Percentiles rank a stretch among this genome's conserved stretches.
Conservation (phyloP, 2,888 invertebrate genomes). For the Clanis bilineata region DNA sequence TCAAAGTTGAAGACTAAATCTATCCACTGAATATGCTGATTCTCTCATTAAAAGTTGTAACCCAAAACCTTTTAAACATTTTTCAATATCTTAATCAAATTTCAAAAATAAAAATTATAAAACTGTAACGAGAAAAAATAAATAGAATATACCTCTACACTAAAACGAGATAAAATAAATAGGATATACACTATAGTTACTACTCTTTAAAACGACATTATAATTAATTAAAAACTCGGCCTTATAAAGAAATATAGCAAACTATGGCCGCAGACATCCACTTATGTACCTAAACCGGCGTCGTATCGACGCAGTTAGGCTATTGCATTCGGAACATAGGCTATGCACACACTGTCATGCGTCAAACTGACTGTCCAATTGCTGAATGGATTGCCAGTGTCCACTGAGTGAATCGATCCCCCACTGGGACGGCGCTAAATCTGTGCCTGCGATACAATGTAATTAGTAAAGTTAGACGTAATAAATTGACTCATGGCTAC, state of each 20-base stretch:
- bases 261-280: background rate
- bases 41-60: too few relatives aligned
- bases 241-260: background rate
- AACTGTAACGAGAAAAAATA: too few relatives aligned
- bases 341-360: conserved; percentile 46
- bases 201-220: too few relatives aligned
- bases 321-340: conserved; percentile 31
- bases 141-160: too few relatives aligned
- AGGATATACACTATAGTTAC: too few relatives aligned
- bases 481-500: conserved; percentile 15
- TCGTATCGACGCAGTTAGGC: conserved; percentile 4
- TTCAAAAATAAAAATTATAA: too few relatives aligned
- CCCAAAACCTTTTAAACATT: too few relatives aligned
- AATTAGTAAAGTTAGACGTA: conserved; percentile 30
- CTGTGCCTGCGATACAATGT: conserved; percentile 40
- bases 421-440: conserved; percentile 51
- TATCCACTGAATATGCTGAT: too few relatives aligned
- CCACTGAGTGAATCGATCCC: conserved; percentile 44
- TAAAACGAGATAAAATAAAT: too few relatives aligned
- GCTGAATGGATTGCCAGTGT: conserved; percentile 57
- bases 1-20: too few relatives aligned
- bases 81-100: too few relatives aligned
- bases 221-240: background rate
- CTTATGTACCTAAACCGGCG: background rate
- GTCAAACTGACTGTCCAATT: conserved; percentile 61